Evolutionary conservation across 2,797 vertebrate genomes (phyloP).

Genomic region (Hypotaenidia philippensis): DNA sequence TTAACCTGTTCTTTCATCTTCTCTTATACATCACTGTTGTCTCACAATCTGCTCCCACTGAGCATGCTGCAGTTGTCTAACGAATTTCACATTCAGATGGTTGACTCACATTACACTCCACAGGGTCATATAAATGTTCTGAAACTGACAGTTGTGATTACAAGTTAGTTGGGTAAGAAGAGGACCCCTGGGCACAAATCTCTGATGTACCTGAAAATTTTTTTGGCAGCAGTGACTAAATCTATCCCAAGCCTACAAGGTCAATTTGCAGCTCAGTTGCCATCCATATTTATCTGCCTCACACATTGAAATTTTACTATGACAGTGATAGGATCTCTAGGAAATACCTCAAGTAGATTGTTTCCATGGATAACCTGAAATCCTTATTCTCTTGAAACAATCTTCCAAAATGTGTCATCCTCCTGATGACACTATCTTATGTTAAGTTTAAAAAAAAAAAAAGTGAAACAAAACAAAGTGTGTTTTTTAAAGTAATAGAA

Average conservation of each 20-base stretch:
- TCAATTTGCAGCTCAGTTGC: conserved; percentile 69
- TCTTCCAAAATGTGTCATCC: neutral
- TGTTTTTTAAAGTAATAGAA: neutral
- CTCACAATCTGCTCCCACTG: conserved; percentile 38
- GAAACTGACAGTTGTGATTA: conserved; percentile 72
- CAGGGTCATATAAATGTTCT: conserved; percentile 61
- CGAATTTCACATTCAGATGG: conserved; percentile 63
- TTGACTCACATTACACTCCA: conserved; percentile 56
- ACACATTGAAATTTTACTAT: conserved; percentile 45
- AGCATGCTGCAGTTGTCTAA: conserved; percentile 66
- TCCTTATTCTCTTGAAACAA: neutral
- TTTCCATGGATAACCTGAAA: neutral
- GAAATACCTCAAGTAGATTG: neutral
- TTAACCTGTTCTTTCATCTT: conserved; percentile 54
- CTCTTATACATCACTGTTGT: neutral
- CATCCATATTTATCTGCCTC: conserved; percentile 60
- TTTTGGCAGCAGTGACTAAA: conserved; percentile 65
- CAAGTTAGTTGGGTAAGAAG: conserved; percentile 69
- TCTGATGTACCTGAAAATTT: conserved; percentile 69
- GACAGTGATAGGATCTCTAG: neutral
- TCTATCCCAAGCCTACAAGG: conserved; percentile 60
- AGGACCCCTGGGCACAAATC: conserved; percentile 64
- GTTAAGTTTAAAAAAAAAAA: neutral
- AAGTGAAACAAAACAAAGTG: neutral
- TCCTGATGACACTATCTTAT: neutral